phyloP scores from a whole-genome alignment of 2,113 vertebrate genomes.

The Phalacrocorax brasilianus region DNA sequence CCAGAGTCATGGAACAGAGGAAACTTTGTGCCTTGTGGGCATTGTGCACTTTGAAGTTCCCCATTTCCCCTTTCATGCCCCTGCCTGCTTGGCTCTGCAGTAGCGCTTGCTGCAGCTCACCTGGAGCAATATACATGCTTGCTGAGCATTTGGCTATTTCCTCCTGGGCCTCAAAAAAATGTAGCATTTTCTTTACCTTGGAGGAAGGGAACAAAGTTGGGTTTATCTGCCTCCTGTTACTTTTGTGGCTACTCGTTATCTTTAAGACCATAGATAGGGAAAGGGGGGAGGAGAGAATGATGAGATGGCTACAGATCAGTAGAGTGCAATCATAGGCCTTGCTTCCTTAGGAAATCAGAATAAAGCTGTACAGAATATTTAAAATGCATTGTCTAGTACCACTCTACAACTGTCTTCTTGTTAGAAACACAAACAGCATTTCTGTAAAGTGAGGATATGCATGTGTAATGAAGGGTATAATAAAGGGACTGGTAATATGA shows the following conservation, averaged over 20 bases:
- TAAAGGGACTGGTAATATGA: background rate
- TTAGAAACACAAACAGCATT: background rate
- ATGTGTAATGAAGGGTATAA: background rate
- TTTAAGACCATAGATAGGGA: background rate
- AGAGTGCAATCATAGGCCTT: background rate
- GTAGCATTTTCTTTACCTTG: background rate
- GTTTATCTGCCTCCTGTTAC: background rate
- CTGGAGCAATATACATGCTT: background rate
- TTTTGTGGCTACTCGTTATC: background rate
- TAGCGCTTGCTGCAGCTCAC: background rate
- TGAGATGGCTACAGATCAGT: background rate
- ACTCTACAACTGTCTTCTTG: background rate
- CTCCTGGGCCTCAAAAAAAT: background rate
- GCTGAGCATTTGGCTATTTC: background rate
- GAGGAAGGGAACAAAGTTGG: background rate
- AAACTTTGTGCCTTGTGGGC: background rate
- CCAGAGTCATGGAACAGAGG: background rate
- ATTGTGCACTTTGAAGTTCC: background rate
- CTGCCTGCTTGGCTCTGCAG: background rate
- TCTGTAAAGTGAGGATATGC: background rate
- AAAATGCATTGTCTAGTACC: background rate
- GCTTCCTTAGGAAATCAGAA: background rate
- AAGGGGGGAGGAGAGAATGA: background rate
- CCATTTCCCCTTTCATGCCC: background rate
- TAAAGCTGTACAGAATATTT: background rate